A percentile compares a stretch with the other conserved stretches of the same genome.
Conservation (phyloP, 2,113 vertebrate species). For the Ginglymostoma cirratum region DNA sequence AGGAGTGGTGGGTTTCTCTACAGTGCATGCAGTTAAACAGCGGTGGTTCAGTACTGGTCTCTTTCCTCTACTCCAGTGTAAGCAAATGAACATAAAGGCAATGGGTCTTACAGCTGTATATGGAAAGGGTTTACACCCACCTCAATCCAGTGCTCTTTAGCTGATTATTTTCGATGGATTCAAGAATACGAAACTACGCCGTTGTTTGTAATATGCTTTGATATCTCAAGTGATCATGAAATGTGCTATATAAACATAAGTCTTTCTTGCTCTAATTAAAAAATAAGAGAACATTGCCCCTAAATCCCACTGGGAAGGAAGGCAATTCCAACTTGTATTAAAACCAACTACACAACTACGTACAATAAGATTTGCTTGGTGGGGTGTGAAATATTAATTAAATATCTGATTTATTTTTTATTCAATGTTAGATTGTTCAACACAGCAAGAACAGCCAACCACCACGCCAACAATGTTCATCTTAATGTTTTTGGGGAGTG, state of each 20-base stretch:
- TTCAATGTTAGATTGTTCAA: neutral
- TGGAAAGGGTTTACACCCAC: neutral
- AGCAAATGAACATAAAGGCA: neutral
- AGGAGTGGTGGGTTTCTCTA: neutral
- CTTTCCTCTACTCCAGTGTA: neutral
- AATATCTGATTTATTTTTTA: neutral
- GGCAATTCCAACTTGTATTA: neutral
- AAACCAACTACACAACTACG: neutral
- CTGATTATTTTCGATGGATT: neutral
- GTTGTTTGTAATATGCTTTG: too few species aligned
- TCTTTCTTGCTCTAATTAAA: neutral
- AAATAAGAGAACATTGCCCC: neutral
- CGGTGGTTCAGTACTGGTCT: neutral
- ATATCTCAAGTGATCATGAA: too few species aligned
- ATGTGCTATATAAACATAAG: too few species aligned
- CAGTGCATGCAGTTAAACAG: neutral
- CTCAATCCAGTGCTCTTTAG: neutral
- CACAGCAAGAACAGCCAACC: neutral
- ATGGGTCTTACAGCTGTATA: neutral
- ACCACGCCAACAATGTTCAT: neutral
- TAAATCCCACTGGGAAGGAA: neutral
- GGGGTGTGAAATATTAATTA: neutral
- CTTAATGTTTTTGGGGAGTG: neutral
- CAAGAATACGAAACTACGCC: neutral
- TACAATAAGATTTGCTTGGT: neutral